Evolutionary conservation across 2,797 vertebrate genomes (phyloP).

Genomic region (Hemitrygon akajei): DNA sequence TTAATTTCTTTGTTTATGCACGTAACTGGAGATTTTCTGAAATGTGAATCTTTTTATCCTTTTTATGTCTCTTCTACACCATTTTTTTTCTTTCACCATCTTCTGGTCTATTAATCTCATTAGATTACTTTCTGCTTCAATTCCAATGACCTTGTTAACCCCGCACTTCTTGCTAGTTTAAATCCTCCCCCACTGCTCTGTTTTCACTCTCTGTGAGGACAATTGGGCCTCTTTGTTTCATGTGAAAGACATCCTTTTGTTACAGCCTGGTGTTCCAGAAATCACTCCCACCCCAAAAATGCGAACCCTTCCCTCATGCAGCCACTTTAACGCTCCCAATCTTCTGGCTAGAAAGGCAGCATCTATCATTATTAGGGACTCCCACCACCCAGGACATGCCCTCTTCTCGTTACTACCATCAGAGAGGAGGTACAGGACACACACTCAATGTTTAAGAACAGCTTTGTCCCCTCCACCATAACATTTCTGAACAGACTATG

Average conservation of each 20-base stretch:
- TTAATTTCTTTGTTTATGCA: background rate
- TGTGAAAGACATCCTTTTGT: background rate
- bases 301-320: background rate
- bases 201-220: background rate
- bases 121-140: background rate
- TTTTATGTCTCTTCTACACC: background rate
- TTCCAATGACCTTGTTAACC: background rate
- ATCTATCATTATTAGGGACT: too few relatives aligned
- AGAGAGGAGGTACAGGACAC: too few relatives aligned
- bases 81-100: background rate
- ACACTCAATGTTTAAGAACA: too few relatives aligned
- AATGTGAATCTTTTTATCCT: background rate
- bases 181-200: background rate
- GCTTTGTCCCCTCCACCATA: too few relatives aligned
- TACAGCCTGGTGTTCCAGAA: background rate
- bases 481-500: too few relatives aligned
- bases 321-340: background rate
- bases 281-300: background rate
- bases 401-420: too few relatives aligned
- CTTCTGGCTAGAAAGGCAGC: background rate
- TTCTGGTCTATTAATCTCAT: background rate
- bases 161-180: background rate
- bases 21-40: background rate
- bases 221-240: background rate
- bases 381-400: too few relatives aligned